Conservation (phyloP, 37 sponge, comb jelly and placozoan species). For the Ephydatia muelleri region DNA sequence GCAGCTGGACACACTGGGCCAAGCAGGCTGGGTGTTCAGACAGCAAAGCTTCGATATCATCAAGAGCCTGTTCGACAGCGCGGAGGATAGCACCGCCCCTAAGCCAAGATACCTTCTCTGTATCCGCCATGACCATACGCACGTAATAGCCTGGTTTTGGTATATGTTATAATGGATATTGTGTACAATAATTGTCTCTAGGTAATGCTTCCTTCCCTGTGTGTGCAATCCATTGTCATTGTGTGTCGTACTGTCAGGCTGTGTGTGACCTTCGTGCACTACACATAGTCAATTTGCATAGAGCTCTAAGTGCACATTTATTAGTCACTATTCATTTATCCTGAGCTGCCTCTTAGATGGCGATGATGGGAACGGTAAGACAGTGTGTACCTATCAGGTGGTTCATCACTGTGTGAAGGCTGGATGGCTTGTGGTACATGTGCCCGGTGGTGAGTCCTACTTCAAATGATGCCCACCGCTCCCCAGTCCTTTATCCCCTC, state of each 20-base stretch:
- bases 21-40: conserved; percentile 49
- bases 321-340: too few relatives aligned
- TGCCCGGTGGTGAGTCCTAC: conserved; percentile 72
- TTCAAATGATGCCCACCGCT: conserved; percentile 10
- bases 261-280: too few relatives aligned
- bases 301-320: too few relatives aligned
- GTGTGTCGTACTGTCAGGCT: too few relatives aligned
- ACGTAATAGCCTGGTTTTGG: too few relatives aligned
- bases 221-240: too few relatives aligned
- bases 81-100: background rate
- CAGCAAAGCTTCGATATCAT: conserved; percentile 46
- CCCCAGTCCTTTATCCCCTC: background rate
- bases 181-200: too few relatives aligned
- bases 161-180: too few relatives aligned
- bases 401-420: conserved; percentile 62
- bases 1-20: conserved; percentile 27
- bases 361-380: conserved; percentile 78
- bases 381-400: conserved; percentile 61
- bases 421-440: conserved; percentile 77
- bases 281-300: too few relatives aligned
- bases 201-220: too few relatives aligned
- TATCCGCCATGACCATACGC: conserved; percentile 8
- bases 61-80: background rate
- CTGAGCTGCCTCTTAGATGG: conserved; percentile 55
- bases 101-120: conserved; percentile 36